phyloP scores from a whole-genome alignment of 2,113 vertebrate species.

The Irena cyanogastra region DNA sequence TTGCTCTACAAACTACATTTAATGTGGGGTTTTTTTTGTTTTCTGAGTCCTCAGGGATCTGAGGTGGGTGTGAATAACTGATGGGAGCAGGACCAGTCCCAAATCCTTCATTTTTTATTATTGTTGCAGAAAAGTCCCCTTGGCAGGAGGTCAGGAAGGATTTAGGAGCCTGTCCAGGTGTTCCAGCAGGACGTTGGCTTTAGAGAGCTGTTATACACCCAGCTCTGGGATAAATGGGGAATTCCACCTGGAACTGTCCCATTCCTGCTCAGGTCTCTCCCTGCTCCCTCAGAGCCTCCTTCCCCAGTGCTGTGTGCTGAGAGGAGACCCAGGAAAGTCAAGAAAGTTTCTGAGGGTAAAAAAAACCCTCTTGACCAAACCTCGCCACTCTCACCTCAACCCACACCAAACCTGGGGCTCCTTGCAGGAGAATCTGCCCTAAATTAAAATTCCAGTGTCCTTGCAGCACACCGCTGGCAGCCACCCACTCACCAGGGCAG shows the following conservation, averaged over 20 bases:
- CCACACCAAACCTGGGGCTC: background rate
- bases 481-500: fast-evolving
- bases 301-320: fast-evolving
- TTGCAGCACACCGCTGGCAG: fast-evolving
- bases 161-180: background rate
- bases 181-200: background rate
- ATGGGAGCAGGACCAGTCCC: background rate
- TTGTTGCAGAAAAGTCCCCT: fast-evolving
- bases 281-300: background rate
- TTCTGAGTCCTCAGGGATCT: background rate
- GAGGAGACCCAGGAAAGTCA: background rate
- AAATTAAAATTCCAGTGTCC: background rate
- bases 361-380: background rate
- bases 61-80: background rate
- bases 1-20: background rate
- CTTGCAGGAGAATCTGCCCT: background rate
- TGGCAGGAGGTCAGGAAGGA: background rate
- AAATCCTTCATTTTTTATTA: fast-evolving
- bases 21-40: fast-evolving
- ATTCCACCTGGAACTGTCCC: background rate
- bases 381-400: background rate
- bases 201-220: background rate
- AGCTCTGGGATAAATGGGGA: background rate
- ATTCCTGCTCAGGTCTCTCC: background rate
- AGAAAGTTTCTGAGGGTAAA: background rate